Conservation (phyloP, 2,113 vertebrate genomes). For the Eolophus roseicapilla region DNA sequence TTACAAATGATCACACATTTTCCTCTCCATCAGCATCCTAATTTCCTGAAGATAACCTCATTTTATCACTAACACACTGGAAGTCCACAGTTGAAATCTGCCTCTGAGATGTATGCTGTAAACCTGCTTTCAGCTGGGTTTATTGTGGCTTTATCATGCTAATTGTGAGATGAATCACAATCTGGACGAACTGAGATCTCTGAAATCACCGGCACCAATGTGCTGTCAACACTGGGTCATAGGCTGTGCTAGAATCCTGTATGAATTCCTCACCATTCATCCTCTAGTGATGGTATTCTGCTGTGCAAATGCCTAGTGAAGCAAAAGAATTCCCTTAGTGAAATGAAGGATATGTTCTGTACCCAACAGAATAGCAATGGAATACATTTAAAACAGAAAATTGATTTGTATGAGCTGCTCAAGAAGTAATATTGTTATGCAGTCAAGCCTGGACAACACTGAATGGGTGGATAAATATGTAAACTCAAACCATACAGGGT, state of each 20-base stretch:
- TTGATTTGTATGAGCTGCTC: not conserved
- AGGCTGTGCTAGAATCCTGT: not conserved
- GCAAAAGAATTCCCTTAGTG: not conserved
- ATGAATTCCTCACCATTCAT: not conserved
- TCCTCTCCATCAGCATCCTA: slow-evolving; percentile 52
- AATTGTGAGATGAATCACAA: not conserved
- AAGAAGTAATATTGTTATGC: not conserved
- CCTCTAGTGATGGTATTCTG: not conserved
- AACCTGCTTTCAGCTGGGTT: not conserved
- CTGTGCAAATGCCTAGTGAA: not conserved
- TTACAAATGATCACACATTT: slow-evolving; percentile 40
- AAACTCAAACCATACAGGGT: not conserved
- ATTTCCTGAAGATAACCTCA: slow-evolving; percentile 35
- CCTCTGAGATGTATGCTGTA: not conserved
- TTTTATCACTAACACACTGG: not conserved
- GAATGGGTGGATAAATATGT: not conserved
- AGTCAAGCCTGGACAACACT: not conserved
- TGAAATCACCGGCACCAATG: not conserved
- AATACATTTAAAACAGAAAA: slow-evolving; percentile 13
- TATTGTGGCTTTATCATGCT: not conserved
- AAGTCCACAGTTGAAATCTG: not conserved
- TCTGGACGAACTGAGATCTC: not conserved
- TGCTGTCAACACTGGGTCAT: not conserved
- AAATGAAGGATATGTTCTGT: not conserved
- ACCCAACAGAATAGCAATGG: not conserved